Evolutionary conservation across 1,140 invertebrate genomes (phyloP).

Genomic region (Apis laboriosa): DNA sequence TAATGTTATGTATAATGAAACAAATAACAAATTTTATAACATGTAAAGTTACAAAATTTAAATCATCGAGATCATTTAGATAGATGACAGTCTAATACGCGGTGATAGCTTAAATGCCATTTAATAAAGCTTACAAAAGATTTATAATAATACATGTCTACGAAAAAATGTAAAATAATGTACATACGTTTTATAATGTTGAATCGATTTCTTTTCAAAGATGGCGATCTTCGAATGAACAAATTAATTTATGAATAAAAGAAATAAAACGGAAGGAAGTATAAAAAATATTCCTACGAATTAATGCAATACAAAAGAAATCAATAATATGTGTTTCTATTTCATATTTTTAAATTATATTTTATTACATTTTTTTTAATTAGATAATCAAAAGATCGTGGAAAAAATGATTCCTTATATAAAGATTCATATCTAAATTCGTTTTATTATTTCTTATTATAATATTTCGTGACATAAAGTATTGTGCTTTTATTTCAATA

Average conservation of each 20-base stretch:
- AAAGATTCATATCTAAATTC: neutral
- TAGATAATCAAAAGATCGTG: neutral
- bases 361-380: neutral
- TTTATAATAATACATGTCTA: neutral
- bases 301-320: too few relatives aligned
- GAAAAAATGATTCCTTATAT: neutral
- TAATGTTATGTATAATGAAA: too few relatives aligned
- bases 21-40: too few relatives aligned
- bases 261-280: neutral
- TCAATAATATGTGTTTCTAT: neutral
- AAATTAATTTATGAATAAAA: conserved; percentile 9
- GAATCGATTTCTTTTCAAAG: neutral
- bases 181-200: neutral
- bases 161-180: neutral
- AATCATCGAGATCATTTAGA: neutral
- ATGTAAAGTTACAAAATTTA: too few relatives aligned
- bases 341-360: neutral
- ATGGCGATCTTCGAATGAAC: neutral
- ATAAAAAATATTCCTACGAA: neutral
- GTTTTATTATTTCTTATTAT: neutral
- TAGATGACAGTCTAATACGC: neutral
- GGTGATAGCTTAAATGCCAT: neutral
- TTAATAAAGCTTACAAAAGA: neutral
- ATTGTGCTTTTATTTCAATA: neutral
- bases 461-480: too few relatives aligned